phyloP scores from a whole-genome alignment of 2,113 vertebrate species.

The Scatophagus argus region DNA sequence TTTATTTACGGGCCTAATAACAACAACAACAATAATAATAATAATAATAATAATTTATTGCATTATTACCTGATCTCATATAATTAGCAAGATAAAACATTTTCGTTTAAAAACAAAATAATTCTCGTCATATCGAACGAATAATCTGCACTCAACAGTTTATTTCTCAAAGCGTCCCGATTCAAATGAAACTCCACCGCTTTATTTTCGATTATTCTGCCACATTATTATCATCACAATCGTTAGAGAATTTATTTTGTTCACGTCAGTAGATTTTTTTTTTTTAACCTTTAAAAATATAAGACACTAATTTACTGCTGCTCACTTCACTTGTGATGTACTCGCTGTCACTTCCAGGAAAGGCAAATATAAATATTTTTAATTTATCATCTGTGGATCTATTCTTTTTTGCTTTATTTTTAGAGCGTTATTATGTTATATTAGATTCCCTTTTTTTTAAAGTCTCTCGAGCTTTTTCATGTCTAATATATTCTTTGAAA shows the following conservation, averaged over 20 bases:
- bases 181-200: not conserved
- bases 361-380: not conserved
- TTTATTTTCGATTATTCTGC: not conserved
- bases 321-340: not conserved
- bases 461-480: not conserved
- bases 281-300: not conserved
- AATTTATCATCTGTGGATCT: not conserved
- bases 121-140: slow-evolving; percentile 28
- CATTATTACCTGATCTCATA: not conserved
- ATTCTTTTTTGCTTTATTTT: not conserved
- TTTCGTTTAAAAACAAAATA: slow-evolving; percentile 8
- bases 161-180: not conserved
- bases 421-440: not conserved
- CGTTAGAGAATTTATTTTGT: not conserved
- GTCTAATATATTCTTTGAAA: too few relatives aligned
- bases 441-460: not conserved
- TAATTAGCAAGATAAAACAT: not conserved
- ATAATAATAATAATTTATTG: not conserved
- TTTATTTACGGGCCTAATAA: not conserved
- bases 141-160: not conserved
- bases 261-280: not conserved
- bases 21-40: not conserved
- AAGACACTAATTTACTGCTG: not conserved
- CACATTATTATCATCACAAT: not conserved
- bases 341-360: not conserved